Percentiles rank a stretch among this genome's conserved stretches.
phyloP scores from a whole-genome alignment of 2,113 vertebrate species.

The Rutilus rutilus region DNA sequence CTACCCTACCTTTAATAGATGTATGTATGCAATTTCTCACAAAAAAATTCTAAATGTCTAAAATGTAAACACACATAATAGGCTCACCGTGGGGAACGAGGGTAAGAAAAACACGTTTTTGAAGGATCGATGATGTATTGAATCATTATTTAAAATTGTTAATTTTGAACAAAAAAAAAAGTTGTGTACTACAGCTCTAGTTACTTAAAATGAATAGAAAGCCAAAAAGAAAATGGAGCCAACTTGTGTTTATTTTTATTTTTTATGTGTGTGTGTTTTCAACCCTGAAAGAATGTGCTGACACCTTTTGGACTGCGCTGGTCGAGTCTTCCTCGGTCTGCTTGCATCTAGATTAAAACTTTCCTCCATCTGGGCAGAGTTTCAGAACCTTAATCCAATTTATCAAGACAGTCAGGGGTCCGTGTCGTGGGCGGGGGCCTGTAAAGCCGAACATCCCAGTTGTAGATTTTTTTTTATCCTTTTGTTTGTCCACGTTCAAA shows the following conservation, averaged over 20 bases:
- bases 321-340: slow-evolving; percentile 14
- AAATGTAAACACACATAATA: too few relatives aligned
- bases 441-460: neutral
- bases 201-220: slow-evolving; percentile 2
- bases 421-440: neutral
- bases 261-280: neutral
- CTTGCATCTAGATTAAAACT: slow-evolving; percentile 44
- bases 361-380: slow-evolving; percentile 12
- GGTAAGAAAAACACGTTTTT: too few relatives aligned
- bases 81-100: too few relatives aligned
- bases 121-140: too few relatives aligned
- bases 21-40: too few relatives aligned
- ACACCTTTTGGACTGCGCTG: neutral
- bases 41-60: too few relatives aligned
- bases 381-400: slow-evolving; percentile 42
- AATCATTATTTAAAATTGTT: too few relatives aligned
- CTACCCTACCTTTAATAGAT: too few relatives aligned
- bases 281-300: neutral
- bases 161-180: too few relatives aligned
- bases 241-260: neutral
- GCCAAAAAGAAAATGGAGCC: neutral
- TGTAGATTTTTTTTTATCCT: neutral
- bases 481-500: neutral
- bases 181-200: neutral
- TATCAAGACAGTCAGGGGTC: slow-evolving; percentile 17